Percentiles rank a stretch among this genome's conserved stretches.
phyloP scores from a whole-genome alignment of 2,888 invertebrate species.

The Neoaliturus tenellus region DNA sequence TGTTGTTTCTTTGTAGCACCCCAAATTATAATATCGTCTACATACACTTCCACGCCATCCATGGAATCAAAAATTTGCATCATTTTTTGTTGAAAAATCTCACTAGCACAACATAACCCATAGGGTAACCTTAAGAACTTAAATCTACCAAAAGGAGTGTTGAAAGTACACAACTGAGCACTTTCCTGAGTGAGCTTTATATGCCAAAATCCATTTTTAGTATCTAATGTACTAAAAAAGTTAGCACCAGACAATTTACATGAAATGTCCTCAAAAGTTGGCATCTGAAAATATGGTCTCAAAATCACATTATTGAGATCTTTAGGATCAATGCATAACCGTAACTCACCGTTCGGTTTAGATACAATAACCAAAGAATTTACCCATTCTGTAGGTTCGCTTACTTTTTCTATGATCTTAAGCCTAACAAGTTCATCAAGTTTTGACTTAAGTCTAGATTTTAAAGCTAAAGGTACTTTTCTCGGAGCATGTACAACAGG shows the following conservation, averaged over 20 bases:
- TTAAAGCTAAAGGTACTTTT: conserved; percentile 12
- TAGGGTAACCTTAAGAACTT: conserved; percentile 53
- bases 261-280: background rate
- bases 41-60: conserved; percentile 64
- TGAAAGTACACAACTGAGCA: conserved; percentile 52
- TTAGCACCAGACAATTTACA: background rate
- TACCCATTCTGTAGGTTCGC: background rate
- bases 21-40: conserved; percentile 67
- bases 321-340: background rate
- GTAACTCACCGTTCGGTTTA: background rate
- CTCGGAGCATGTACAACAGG: conserved; percentile 14
- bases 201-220: conserved; percentile 31
- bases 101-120: conserved; percentile 51
- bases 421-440: conserved; percentile 19
- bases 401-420: conserved; percentile 1
- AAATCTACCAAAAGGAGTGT: conserved; percentile 59
- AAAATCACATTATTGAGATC: background rate
- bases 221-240: background rate
- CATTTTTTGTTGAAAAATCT: conserved; percentile 64
- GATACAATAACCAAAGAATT: background rate
- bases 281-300: background rate
- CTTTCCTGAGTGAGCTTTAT: background rate
- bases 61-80: conserved; percentile 64
- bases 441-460: conserved; percentile 25
- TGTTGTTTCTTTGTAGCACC: conserved; percentile 62